A percentile compares a stretch with the other conserved stretches of the same genome.
These are phyloP conservation scores for Buceros bicornis DNA, from an alignment of 2,797 vertebrate species.

Conservation along the genomic window DNA sequence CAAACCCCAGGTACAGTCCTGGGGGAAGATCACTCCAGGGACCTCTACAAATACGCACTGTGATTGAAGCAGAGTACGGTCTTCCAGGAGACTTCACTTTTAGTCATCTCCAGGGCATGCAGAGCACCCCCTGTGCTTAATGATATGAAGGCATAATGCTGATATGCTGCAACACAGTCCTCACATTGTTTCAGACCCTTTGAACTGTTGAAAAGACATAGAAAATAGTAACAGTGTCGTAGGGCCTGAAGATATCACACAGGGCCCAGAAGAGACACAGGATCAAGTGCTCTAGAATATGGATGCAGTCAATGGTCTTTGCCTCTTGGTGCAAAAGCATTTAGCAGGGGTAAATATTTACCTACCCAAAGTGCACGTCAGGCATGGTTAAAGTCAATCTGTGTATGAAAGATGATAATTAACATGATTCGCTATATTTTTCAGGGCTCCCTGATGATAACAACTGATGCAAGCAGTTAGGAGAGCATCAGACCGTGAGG, in stretches of 20 bases:
- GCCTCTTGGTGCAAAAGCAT: neutral
- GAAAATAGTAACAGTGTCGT: neutral
- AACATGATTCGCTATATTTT: neutral
- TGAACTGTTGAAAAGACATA: neutral
- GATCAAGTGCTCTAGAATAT: neutral
- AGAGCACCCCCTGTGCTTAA: neutral
- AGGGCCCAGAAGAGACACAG: neutral
- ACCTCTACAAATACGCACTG: neutral
- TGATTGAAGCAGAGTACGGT: neutral
- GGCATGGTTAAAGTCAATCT: neutral
- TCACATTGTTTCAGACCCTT: neutral
- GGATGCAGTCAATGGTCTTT: neutral
- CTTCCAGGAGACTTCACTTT: neutral
- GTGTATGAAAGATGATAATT: neutral
- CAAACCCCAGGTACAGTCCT: neutral
- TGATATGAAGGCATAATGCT: neutral
- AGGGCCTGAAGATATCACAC: neutral
- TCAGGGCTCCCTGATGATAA: neutral
- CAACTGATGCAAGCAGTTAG: neutral
- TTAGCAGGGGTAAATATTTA: neutral
- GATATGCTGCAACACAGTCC: neutral
- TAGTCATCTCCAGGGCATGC: neutral
- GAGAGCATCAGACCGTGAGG: neutral
- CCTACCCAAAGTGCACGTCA: neutral
- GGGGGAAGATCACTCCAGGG: neutral